Percentiles rank a stretch among this genome's conserved stretches.
phyloP scores from a whole-genome alignment of 2,797 vertebrate genomes.

The Epinephelus coioides region DNA sequence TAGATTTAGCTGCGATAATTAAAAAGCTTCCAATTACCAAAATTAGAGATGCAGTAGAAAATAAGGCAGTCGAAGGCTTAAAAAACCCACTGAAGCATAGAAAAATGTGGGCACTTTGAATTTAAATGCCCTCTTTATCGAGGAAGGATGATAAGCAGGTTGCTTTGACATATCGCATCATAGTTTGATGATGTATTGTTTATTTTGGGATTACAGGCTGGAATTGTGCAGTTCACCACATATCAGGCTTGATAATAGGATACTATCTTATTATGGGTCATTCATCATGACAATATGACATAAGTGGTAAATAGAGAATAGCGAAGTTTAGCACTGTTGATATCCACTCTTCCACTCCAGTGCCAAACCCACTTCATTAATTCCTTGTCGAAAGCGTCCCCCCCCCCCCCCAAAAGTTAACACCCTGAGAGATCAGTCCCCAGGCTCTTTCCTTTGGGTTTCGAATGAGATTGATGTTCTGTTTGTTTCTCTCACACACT shows the following conservation, averaged over 20 bases:
- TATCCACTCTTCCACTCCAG: slow-evolving; percentile 57
- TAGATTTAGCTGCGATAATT: slow-evolving; percentile 51
- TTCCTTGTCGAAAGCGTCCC: slow-evolving; percentile 52
- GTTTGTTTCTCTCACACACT: slow-evolving; percentile 74
- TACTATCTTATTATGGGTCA: slow-evolving; percentile 1
- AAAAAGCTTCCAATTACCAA: slow-evolving; percentile 63
- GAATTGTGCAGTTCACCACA: background rate
- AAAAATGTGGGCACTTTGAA: slow-evolving; percentile 52
- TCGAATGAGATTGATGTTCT: slow-evolving; percentile 74
- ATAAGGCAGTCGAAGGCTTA: slow-evolving; percentile 53
- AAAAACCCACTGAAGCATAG: slow-evolving; percentile 56
- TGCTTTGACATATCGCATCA: slow-evolving; percentile 39
- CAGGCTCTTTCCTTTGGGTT: slow-evolving; percentile 62
- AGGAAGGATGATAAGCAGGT: slow-evolving; percentile 49
- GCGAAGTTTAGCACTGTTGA: slow-evolving; percentile 27
- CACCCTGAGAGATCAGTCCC: slow-evolving; percentile 66
- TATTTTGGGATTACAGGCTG: background rate
- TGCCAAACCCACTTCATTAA: slow-evolving; percentile 74
- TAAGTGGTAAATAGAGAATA: slow-evolving; percentile 38
- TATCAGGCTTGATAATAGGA: background rate
- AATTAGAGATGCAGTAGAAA: slow-evolving; percentile 54
- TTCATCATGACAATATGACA: slow-evolving; percentile 17
- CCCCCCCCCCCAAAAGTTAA: slow-evolving; percentile 40
- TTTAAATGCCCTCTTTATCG: slow-evolving; percentile 54
- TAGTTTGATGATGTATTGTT: background rate